These are phyloP conservation scores for Macroglossus sobrinus DNA, from an alignment of 2,113 vertebrate genomes.

Conservation along the genomic window DNA sequence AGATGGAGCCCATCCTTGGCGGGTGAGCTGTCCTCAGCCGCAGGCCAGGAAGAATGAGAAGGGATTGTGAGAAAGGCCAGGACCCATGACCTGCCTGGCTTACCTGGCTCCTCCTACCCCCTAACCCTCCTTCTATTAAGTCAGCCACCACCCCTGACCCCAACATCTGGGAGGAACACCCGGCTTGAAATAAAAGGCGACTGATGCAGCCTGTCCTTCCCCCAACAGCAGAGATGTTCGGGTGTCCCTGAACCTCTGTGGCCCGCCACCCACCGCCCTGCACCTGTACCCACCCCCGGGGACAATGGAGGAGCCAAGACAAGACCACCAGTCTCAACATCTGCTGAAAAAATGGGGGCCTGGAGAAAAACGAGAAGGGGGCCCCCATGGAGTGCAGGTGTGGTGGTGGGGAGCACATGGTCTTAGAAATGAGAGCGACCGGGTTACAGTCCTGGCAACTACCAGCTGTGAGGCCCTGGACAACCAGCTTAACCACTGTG, in stretches of 20 bases:
- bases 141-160: no score
- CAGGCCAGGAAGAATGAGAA: background rate
- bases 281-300: accelerated
- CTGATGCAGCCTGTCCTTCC: background rate
- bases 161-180: accelerated
- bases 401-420: accelerated
- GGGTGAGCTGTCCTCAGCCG: background rate
- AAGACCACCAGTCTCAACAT: background rate
- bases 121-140: no score
- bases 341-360: background rate
- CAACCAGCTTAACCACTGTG: accelerated
- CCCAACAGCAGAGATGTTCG: accelerated
- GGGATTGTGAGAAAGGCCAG: background rate
- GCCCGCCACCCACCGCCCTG: background rate
- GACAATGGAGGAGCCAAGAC: background rate
- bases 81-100: background rate
- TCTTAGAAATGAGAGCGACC: background rate
- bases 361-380: no score
- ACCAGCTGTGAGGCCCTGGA: no score
- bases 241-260: background rate
- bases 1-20: accelerated
- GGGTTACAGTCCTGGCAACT: background rate
- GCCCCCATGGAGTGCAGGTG: background rate
- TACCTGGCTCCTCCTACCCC: background rate
- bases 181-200: background rate